Base-by-base conservation (phyloP, 2,888 invertebrate species). In the Lithophane ornitopus region DNA sequence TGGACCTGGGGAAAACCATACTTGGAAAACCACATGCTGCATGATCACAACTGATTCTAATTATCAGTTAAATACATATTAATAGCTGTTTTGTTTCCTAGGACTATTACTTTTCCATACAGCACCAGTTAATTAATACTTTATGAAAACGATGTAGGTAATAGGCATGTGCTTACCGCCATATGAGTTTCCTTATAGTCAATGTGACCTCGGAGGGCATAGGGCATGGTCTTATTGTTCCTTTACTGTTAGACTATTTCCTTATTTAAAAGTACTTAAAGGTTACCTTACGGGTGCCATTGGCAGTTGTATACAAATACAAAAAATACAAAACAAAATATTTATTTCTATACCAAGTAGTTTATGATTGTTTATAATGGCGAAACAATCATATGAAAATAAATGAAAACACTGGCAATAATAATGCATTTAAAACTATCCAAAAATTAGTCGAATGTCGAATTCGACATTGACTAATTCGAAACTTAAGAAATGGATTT, bases 161-260 rank as follows among this genome's bases (percentile, higher is more conserved):
- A 34, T 61, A 14, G 26, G 9, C 39, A 19, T 34, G 26, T 65
- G 39, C 70, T 61, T 73, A 56, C 12, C 26, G 63, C 41, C n/a
- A n/a, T 54, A n/a, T 44, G 9, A 58, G 65, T 73, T 80, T 81
- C 84, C 84, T 84, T 84, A 84, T 84, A 12, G 41, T 12, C n/a
- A 22, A 54, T 26, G 28, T 63, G n/a, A 7, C 14, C 14, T 65
- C 46, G 69, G 76, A 69, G 73, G 73, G 79, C 72, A 44, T 59
- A 67, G 79, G 69, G 52, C 52, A 52, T 26, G 54, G 41, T 39
- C 19, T 72, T 26, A 39, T 54, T 49, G n/a, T 65, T 59, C 11
- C n/a, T 41, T 26, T 44, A 22, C 1, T 70, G 3, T 61, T 19
- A 8, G 3, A 41, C 54, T 39, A 49, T 61, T 82, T 82, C 72